A percentile compares a stretch with the other conserved stretches of the same genome.
Conservation (phyloP, 2,888 invertebrate genomes). For the Phortica okadai region DNA sequence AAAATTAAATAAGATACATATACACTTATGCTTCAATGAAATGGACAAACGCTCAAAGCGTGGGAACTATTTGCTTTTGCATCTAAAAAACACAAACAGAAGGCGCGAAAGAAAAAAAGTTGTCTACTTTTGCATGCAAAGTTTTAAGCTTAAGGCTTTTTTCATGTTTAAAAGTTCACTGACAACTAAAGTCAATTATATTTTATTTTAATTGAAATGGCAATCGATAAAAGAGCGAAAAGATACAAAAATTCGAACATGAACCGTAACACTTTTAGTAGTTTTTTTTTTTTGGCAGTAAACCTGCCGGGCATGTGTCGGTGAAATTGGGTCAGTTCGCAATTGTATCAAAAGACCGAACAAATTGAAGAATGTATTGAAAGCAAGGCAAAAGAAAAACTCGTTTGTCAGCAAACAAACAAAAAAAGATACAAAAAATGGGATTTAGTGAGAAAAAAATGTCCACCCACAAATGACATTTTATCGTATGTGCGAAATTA, state of each 20-base stretch:
- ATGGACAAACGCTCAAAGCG: too few relatives aligned
- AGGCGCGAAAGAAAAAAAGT: too few relatives aligned
- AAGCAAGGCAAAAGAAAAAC: conserved; percentile 32
- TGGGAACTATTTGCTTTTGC: too few relatives aligned
- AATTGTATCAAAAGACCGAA: conserved; percentile 30
- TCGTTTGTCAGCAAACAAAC: conserved; percentile 17
- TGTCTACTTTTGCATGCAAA: background rate
- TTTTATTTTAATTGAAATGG: conserved; percentile 56
- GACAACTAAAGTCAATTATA: conserved; percentile 69
- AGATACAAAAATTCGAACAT: conserved; percentile 60
- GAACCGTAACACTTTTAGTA: conserved; percentile 64
- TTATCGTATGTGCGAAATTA: conserved; percentile 51
- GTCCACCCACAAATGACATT: conserved; percentile 64
- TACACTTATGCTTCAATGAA: too few relatives aligned
- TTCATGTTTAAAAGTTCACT: conserved; percentile 63
- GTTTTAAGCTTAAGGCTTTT: conserved; percentile 43
- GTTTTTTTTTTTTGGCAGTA: conserved; percentile 48
- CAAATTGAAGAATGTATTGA: background rate
- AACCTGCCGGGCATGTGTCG: conserved; percentile 70
- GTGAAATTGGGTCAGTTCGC: conserved; percentile 66
- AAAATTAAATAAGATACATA: too few relatives aligned
- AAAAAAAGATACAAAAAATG: background rate
- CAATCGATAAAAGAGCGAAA: conserved; percentile 33
- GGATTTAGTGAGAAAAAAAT: conserved; percentile 37
- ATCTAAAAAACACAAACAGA: too few relatives aligned